phyloP scores from a whole-genome alignment of 92 coral and sea anemone species.

The Palythoa heliodiscus region DNA sequence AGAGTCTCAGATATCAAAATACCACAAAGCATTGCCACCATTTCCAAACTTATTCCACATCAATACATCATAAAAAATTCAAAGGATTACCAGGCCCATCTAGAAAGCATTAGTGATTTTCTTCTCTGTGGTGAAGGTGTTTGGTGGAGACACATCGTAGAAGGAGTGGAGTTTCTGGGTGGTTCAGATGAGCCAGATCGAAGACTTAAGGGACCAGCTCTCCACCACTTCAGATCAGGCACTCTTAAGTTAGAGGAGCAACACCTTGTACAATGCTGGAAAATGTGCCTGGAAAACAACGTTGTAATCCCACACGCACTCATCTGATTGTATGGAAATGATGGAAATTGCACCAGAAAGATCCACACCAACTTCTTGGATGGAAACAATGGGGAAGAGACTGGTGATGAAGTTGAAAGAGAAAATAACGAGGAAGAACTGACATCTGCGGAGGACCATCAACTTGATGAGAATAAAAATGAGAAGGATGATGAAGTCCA shows the following conservation, averaged over 20 bases:
- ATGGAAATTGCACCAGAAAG: neutral
- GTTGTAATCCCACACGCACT: slow-evolving; percentile 37
- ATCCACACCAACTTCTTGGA: slow-evolving; percentile 44
- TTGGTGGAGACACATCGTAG: slow-evolving; percentile 61
- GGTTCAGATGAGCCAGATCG: slow-evolving; percentile 52
- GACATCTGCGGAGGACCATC: slow-evolving; percentile 28
- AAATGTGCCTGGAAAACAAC: slow-evolving; percentile 21
- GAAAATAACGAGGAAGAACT: slow-evolving; percentile 25
- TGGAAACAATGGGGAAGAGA: slow-evolving; percentile 6
- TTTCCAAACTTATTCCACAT: slow-evolving; percentile 52
- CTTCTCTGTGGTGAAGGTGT: slow-evolving; percentile 60
- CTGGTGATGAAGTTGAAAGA: neutral
- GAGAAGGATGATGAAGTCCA: slow-evolving; percentile 4
- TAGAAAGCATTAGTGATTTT: slow-evolving; percentile 61
- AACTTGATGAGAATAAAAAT: slow-evolving; percentile 20
- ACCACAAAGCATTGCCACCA: slow-evolving; percentile 40
- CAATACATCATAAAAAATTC: slow-evolving; percentile 32
- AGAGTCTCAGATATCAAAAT: slow-evolving; percentile 51
- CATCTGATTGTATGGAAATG: slow-evolving; percentile 39
- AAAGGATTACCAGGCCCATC: slow-evolving; percentile 60
- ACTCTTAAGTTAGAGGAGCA: slow-evolving; percentile 53
- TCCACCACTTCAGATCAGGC: slow-evolving; percentile 71
- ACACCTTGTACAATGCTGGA: slow-evolving; percentile 45
- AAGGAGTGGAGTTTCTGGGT: slow-evolving; percentile 66
- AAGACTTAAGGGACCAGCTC: slow-evolving; percentile 51